Percentiles rank a stretch among this genome's conserved stretches.
phyloP scores from a whole-genome alignment of 1,140 invertebrate genomes.

The Hermetia illucens region DNA sequence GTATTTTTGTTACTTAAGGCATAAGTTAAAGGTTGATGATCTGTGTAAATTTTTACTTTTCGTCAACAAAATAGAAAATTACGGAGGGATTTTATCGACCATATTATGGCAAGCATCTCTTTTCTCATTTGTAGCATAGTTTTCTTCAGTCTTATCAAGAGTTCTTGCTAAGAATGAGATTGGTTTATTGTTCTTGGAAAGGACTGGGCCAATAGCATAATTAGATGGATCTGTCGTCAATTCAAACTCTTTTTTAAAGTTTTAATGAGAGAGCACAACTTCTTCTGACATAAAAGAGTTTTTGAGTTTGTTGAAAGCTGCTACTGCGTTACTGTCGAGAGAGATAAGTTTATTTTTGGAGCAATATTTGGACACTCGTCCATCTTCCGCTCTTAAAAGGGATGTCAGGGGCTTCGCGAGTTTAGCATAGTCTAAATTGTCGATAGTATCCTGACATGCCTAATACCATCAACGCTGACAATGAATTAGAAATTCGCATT shows the following conservation, averaged over 20 bases:
- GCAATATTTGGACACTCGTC: not conserved
- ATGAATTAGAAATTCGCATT: slow-evolving; percentile 11
- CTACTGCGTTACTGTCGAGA: slow-evolving; percentile 8
- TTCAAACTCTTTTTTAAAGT: slow-evolving; percentile 17
- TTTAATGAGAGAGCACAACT: slow-evolving; percentile 22
- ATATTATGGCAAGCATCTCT: slow-evolving; percentile 22
- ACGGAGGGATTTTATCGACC: slow-evolving; percentile 24
- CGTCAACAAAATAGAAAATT: slow-evolving; percentile 14
- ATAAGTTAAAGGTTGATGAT: too few relatives aligned
- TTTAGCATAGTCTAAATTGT: slow-evolving; percentile 13
- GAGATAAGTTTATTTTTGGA: slow-evolving; percentile 2
- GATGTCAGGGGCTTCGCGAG: slow-evolving; percentile 7
- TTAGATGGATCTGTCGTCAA: slow-evolving; percentile 18
- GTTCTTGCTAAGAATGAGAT: slow-evolving; percentile 12
- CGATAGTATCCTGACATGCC: slow-evolving; percentile 8
- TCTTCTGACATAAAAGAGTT: slow-evolving; percentile 23
- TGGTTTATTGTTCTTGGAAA: slow-evolving; percentile 17
- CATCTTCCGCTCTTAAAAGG: slow-evolving; percentile 6
- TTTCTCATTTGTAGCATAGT: slow-evolving; percentile 15
- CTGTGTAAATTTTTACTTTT: slow-evolving; percentile 13
- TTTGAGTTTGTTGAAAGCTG: slow-evolving; percentile 27
- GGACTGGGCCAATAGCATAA: slow-evolving; percentile 17
- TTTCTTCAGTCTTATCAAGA: slow-evolving; percentile 23
- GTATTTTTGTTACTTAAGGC: too few relatives aligned
- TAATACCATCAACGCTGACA: slow-evolving; percentile 8